Evolutionary conservation across 2,797 vertebrate genomes (phyloP).

Genomic region (Agapornis canus): DNA sequence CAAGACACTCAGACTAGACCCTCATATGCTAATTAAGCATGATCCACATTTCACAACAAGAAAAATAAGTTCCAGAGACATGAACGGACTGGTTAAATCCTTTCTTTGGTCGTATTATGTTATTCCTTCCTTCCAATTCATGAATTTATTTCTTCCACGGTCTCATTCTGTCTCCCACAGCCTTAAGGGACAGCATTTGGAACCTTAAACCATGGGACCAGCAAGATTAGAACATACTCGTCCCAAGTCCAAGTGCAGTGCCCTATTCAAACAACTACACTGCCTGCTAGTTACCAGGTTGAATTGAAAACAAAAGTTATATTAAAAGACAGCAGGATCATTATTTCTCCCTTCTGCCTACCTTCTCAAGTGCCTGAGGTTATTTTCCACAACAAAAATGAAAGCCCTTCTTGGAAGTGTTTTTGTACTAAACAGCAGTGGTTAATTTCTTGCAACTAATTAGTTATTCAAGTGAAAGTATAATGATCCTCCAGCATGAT

Average conservation of each 20-base stretch:
- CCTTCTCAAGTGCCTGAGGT: constrained; percentile 8
- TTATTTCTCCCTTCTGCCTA: constrained; percentile 5
- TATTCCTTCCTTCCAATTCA: not conserved
- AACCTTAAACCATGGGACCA: not conserved
- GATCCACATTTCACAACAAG: not conserved
- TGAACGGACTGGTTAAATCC: not conserved
- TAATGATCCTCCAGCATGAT: constrained; percentile 56
- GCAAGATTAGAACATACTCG: not conserved
- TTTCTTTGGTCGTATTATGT: not conserved
- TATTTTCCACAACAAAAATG: constrained; percentile 59
- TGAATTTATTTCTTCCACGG: not conserved
- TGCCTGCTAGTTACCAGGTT: not conserved
- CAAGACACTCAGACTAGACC: not conserved
- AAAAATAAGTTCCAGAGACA: not conserved
- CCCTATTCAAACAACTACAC: not conserved
- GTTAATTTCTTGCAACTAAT: constrained; percentile 62
- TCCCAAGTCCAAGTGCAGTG: not conserved
- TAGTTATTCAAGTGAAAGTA: constrained; percentile 63
- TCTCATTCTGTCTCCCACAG: not conserved
- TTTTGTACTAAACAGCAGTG: constrained; percentile 46
- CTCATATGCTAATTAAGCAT: not conserved
- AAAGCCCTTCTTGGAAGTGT: constrained; percentile 32
- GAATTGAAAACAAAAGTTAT: constrained; percentile 42
- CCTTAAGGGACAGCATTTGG: not conserved
- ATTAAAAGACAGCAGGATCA: constrained; percentile 50